phyloP scores from a whole-genome alignment of 2,113 vertebrate species.

The Lanius ludovicianus region DNA sequence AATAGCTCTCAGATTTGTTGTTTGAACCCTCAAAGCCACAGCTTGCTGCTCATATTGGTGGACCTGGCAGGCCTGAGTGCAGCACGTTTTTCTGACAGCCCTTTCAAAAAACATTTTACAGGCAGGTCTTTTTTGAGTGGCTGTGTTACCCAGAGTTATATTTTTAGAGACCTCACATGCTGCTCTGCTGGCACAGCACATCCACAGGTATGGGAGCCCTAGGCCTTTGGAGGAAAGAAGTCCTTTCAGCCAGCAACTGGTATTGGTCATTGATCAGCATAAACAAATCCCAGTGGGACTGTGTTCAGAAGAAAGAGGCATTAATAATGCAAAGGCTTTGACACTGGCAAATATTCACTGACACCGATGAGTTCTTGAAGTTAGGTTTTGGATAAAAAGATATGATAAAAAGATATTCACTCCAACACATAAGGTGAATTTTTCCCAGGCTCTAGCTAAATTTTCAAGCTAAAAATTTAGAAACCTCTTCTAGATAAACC shows the following conservation, averaged over 20 bases:
- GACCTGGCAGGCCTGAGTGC: neutral
- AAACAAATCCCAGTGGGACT: neutral
- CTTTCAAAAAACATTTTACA: neutral
- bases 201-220: neutral
- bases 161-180: neutral
- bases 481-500: neutral
- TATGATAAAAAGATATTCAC: neutral
- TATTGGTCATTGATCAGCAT: neutral
- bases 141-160: neutral
- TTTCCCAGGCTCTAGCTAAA: neutral
- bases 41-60: neutral
- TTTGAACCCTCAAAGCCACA: neutral
- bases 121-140: neutral
- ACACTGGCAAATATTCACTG: neutral
- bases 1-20: neutral
- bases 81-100: neutral
- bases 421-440: neutral
- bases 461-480: neutral
- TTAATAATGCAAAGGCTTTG: neutral
- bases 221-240: neutral
- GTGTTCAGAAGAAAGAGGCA: neutral
- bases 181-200: neutral
- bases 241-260: neutral
- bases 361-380: neutral
- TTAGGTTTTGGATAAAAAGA: neutral